Evolutionary conservation across 1,140 invertebrate species (phyloP).

Genomic region (Psilanteris sp.): DNA sequence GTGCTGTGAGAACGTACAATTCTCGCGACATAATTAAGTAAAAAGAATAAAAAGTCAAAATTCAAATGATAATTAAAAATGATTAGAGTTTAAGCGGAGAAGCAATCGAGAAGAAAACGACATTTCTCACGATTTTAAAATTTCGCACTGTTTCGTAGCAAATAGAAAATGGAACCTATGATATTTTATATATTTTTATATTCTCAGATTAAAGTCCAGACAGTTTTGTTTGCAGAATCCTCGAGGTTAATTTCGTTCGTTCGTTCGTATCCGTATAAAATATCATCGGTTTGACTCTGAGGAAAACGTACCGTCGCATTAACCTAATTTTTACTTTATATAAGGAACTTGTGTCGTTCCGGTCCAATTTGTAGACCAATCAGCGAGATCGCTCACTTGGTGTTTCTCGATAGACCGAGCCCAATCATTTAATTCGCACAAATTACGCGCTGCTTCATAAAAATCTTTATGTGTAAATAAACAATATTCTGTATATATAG

Average conservation of each 20-base stretch:
- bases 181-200: conserved; percentile 33
- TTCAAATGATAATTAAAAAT: neutral
- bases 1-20: conserved; percentile 67
- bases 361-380: conserved; percentile 6
- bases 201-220: neutral
- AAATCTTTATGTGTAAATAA: conserved; percentile 14
- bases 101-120: conserved; percentile 1
- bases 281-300: conserved; percentile 11
- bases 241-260: neutral
- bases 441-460: conserved; percentile 7
- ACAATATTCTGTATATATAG: conserved; percentile 19
- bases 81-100: conserved; percentile 15
- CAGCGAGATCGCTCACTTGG: conserved; percentile 56
- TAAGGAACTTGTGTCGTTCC: conserved; percentile 1
- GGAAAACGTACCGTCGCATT: neutral
- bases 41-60: neutral
- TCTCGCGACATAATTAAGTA: conserved; percentile 27
- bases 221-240: neutral
- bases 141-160: conserved; percentile 15
- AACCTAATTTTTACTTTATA: conserved; percentile 1
- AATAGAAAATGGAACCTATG: neutral
- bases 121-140: conserved; percentile 22
- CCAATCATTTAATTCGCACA: conserved; percentile 21
- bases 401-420: conserved; percentile 65
- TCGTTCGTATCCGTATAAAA: conserved; percentile 1